A percentile compares a stretch with the other conserved stretches of the same genome.
These are phyloP conservation scores for Naja naja DNA, from an alignment of 2,113 vertebrate species.

Conservation along the genomic window DNA sequence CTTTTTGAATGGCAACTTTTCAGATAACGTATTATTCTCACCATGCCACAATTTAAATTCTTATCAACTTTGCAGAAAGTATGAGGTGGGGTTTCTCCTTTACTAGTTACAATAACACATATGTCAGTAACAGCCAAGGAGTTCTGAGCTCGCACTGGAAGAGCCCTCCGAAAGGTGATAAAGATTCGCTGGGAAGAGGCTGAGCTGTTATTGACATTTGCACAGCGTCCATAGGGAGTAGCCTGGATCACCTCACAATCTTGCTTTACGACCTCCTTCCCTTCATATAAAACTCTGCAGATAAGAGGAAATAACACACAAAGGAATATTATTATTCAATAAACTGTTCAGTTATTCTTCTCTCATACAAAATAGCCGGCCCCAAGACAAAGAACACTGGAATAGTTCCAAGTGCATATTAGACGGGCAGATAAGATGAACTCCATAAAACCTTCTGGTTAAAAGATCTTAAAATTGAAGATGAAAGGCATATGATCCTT, in stretches of 20 bases:
- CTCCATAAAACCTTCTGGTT: background rate
- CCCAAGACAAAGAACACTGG: background rate
- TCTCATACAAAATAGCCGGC: background rate
- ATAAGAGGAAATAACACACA: background rate
- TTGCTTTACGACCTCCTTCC: slow-evolving; percentile 89
- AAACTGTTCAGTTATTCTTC: background rate
- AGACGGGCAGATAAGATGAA: background rate
- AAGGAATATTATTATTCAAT: background rate
- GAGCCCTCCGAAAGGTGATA: slow-evolving; percentile 87
- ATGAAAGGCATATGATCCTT: slow-evolving; percentile 3
- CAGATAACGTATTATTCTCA: slow-evolving; percentile 63
- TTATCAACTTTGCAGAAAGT: slow-evolving; percentile 98
- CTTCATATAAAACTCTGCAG: slow-evolving; percentile 90
- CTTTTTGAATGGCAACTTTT: background rate
- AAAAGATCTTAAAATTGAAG: background rate
- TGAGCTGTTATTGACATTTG: slow-evolving; percentile 98
- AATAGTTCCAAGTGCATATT: background rate
- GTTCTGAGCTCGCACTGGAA: slow-evolving; percentile 83
- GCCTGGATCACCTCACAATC: slow-evolving; percentile 95
- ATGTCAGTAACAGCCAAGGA: slow-evolving; percentile 95
- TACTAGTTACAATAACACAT: slow-evolving; percentile 93
- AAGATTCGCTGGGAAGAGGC: slow-evolving; percentile 92
- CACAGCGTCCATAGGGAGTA: slow-evolving; percentile 94
- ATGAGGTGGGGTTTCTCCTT: slow-evolving; percentile 94
- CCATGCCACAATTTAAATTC: slow-evolving; percentile 98